Evolutionary conservation across 2,797 vertebrate species (phyloP), one percentile per base, ranked within the genome.

Genomic region (Rhinogobio ventralis): DNA sequence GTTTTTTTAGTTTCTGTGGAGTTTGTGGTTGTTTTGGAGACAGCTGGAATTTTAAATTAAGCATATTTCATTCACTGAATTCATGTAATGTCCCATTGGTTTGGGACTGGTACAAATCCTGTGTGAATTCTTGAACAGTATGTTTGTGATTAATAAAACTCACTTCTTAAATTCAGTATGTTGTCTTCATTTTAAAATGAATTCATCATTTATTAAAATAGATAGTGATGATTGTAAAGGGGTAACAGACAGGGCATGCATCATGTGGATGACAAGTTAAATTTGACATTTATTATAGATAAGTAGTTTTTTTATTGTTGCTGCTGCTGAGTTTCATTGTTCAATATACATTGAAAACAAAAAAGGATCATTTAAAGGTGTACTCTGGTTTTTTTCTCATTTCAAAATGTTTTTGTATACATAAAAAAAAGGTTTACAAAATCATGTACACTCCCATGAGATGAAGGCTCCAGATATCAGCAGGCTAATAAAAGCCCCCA

Each of bases 111-210:
- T 91, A 88, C 66, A 86, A 84, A 88, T 83, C 82, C 85, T 88
- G 82, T 93, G 90, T 93, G 91, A 89, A 89, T 92, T 93, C 91
- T 92, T 93, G 90, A 94, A 86, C 91, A 88, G 92, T 94, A 91
- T 91, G 91, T 93, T 93, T 94, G 92, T 95, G 92, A 93, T 95
- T 91, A 96, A 95, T 95, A 95, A 95, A 96, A 94, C 92, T 94
- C 93, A 94, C 94, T 95, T 95, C 89, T 91, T 88, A 75, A 62
- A 72, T 68, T n/a, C 28, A 53, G 42, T 85, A 53, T 82, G 36
- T 67, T 64, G 46, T 81, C 11, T 55, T 83, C 1, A 51, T 85
- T 85, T 67, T 76, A 13, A 42, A 53, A 68, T 28, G 0, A 83
- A 53, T 62, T 20, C 5, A 14, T 10, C 0, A 19, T 30, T 46